Evolutionary conservation across 2,113 vertebrate genomes (phyloP), one percentile per base, ranked within the genome.

Genomic region (Rafetus swinhoei): DNA sequence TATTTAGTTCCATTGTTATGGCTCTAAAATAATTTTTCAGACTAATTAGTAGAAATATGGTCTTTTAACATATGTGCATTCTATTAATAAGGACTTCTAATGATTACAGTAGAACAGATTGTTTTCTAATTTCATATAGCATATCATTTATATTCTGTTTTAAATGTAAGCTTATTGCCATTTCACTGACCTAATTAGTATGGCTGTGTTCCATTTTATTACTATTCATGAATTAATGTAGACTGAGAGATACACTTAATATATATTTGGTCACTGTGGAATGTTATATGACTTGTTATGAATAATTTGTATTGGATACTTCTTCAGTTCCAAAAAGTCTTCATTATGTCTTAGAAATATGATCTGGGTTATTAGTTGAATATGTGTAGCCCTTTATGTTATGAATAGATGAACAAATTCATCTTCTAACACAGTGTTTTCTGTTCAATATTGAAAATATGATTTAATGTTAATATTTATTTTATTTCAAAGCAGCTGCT

Each of bases 11-110:
- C 24, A 1, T 85, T 76, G 5, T 56, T 95, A 27, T 92, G 65
- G 81, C 18, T 94, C 50, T 95, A 50, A 92, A 86, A 22, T 0
- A 0, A 65, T 82, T 2, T 86, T 13, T 90, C 89, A 32, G 12
- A 86, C 86, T 89, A 92, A 69, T 89, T 95, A 91, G 22, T 85
- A 83, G 84, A 90, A 93, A 79, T 2, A 19, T 10, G 27, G 16
- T 79, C 32, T 50, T 16, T 50, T 94, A 54, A 90, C 94, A 45
- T 54, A 14, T 54, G 14, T 14, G 10, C 53, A 54, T 14, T 54
- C 53, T 54, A 74, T 5, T 81, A 85, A 12, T 82, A 90, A 88
- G 50, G 76, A 62, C 35, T 91, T 86, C 0, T 2, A 24, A 53
- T 5, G 53, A 84, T 84, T 88, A 54, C 54, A 74, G 7, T 84